These are phyloP conservation scores for Capricornis sumatraensis DNA, from an alignment of 2,113 vertebrate genomes.

Conservation along the genomic window DNA sequence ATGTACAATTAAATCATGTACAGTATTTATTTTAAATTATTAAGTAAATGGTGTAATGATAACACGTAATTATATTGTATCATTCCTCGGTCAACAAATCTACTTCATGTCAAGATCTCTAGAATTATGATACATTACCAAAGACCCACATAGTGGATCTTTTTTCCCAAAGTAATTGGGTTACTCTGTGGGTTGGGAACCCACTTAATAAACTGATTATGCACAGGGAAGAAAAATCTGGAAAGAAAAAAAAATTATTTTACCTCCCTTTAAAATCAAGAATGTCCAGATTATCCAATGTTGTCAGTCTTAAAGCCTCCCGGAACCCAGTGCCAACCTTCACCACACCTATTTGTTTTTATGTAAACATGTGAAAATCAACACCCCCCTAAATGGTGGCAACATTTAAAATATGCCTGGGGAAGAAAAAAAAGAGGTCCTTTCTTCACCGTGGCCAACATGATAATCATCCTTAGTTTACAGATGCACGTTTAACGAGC, in stretches of 20 bases:
- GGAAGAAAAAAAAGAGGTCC: constrained; percentile 52
- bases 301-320: constrained; percentile 12
- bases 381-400: constrained; percentile 58
- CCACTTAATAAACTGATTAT: constrained; percentile 29
- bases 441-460: constrained; percentile 69
- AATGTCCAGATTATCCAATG: constrained; percentile 8
- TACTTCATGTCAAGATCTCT: constrained; percentile 30
- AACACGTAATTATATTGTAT: constrained; percentile 39
- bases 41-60: constrained; percentile 33
- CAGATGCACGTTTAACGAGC: constrained; percentile 76
- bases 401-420: constrained; percentile 73
- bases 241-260: not conserved
- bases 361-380: constrained; percentile 67
- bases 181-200: constrained; percentile 32
- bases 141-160: not conserved
- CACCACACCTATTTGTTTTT: constrained; percentile 59
- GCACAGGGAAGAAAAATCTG: constrained; percentile 5
- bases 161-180: constrained; percentile 42
- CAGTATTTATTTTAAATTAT: constrained; percentile 67
- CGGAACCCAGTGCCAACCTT: constrained; percentile 24
- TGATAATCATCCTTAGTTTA: constrained; percentile 76
- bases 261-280: not conserved
- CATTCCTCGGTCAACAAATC: constrained; percentile 53
- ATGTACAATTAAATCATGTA: constrained; percentile 52
- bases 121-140: not conserved